These are phyloP conservation scores for Sigmodon hispidus DNA, from an alignment of 2,113 vertebrate species.

Conservation along the genomic window DNA sequence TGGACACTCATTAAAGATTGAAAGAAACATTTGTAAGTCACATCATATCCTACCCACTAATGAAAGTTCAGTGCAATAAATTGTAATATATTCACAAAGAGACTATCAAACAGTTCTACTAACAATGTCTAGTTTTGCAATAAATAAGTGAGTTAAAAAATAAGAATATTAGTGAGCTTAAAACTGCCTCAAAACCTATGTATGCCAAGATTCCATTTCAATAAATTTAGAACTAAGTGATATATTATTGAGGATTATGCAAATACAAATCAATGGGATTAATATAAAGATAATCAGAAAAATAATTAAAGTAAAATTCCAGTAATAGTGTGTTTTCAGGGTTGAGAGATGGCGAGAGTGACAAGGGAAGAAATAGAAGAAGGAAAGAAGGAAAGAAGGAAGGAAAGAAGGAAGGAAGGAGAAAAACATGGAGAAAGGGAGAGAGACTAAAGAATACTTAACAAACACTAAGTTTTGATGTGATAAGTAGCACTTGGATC, in stretches of 20 bases:
- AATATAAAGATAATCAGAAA: background rate
- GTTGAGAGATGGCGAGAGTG: background rate
- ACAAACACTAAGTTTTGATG: conserved; percentile 18
- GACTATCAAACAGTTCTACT: background rate
- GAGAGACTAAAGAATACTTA: background rate
- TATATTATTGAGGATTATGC: background rate
- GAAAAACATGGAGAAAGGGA: background rate
- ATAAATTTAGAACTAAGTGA: background rate
- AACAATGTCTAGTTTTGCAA: background rate
- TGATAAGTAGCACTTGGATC: conserved; percentile 41
- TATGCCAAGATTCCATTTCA: background rate
- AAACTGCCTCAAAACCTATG: background rate
- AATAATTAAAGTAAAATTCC: background rate
- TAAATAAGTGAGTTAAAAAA: background rate
- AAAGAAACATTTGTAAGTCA: background rate
- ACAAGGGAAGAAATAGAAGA: too few species aligned
- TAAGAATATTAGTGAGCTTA: background rate
- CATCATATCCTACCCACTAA: background rate
- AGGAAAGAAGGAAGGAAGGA: background rate
- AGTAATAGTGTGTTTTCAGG: background rate
- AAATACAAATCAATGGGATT: background rate
- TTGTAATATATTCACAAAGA: background rate
- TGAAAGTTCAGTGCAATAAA: background rate
- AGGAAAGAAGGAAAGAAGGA: background rate
- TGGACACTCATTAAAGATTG: background rate